phyloP scores from a whole-genome alignment of 2,888 invertebrate genomes.

The Bombylius discolor region DNA sequence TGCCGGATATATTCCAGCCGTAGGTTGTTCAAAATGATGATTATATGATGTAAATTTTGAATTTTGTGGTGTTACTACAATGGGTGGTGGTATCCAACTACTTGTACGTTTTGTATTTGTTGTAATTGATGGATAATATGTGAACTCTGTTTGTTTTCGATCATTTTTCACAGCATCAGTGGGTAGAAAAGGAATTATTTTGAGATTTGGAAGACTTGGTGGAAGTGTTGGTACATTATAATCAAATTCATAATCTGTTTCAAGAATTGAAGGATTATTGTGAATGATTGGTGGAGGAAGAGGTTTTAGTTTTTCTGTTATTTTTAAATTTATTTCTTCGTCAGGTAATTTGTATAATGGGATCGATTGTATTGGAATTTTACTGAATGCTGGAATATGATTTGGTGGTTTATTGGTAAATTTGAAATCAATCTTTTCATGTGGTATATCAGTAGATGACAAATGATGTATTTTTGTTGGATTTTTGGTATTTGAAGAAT shows the following conservation, averaged over 20 bases:
- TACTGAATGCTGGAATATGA: background rate
- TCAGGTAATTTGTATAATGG: constrained; percentile 5
- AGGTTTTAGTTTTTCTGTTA: background rate
- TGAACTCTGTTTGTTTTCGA: constrained; percentile 9
- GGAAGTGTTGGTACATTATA: constrained; percentile 59
- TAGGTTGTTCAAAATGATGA: constrained; percentile 12
- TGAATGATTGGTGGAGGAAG: constrained; percentile 25
- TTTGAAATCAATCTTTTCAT: background rate
- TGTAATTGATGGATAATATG: constrained; percentile 12
- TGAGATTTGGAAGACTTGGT: constrained; percentile 71
- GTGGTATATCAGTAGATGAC: too few relatives aligned
- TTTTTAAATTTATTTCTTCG: constrained; percentile 13
- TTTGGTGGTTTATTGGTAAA: background rate
- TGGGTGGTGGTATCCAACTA: constrained; percentile 14
- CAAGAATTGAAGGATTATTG: constrained; percentile 34
- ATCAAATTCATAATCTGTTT: constrained; percentile 54
- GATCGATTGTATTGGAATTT: background rate
- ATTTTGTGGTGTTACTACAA: constrained; percentile 1
- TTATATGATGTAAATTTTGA: background rate
- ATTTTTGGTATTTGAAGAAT: too few relatives aligned
- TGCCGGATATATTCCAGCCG: constrained; percentile 20
- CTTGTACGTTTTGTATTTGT: constrained; percentile 13
- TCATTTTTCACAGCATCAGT: constrained; percentile 56
- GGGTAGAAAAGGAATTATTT: constrained; percentile 77
- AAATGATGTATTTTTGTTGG: too few relatives aligned